A percentile compares a stretch with the other conserved stretches of the same genome.
Evolutionary conservation across 92 coral and sea anemone genomes (phyloP).

Genomic region (Plumapathes pennacea): DNA sequence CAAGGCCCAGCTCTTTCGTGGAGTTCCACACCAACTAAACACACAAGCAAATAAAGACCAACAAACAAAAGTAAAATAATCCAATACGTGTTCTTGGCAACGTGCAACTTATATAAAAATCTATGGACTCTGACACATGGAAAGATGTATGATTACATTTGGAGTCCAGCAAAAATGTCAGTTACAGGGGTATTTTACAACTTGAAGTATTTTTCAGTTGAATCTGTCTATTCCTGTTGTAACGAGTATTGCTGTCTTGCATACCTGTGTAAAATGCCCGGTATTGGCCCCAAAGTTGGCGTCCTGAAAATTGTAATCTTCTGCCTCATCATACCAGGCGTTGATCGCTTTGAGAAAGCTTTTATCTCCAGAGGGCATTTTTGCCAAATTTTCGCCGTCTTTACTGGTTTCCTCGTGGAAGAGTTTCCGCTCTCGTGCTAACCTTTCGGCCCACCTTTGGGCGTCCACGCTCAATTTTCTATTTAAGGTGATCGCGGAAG

Average conservation of each 20-base stretch:
- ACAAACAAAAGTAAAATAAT: too few species aligned
- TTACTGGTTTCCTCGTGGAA: conserved; percentile 30
- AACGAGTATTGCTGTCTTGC: too few species aligned
- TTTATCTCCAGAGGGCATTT: conserved; percentile 40
- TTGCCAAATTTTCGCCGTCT: conserved; percentile 73
- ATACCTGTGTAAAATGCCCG: conserved; percentile 83
- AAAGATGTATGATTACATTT: too few species aligned
- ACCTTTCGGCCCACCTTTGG: conserved; percentile 64
- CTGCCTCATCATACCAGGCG: conserved; percentile 70
- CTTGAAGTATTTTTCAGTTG: too few species aligned
- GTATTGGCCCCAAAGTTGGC: conserved; percentile 43
- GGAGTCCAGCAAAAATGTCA: too few species aligned
- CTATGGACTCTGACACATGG: too few species aligned
- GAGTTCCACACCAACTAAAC: conserved; percentile 71
- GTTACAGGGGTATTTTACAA: too few species aligned
- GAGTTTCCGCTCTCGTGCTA: conserved; percentile 53
- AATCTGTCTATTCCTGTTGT: too few species aligned
- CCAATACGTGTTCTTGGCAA: too few species aligned
- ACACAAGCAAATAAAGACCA: background rate
- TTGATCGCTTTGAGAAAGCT: conserved; percentile 59
- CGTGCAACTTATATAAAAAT: too few species aligned
- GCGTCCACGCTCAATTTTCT: conserved; percentile 47
- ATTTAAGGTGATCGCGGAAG: conserved; percentile 35
- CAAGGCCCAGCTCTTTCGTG: conserved; percentile 61
- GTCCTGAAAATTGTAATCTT: conserved; percentile 39